Conservation (phyloP, 2,888 invertebrate genomes). For the Cenopis cana region DNA sequence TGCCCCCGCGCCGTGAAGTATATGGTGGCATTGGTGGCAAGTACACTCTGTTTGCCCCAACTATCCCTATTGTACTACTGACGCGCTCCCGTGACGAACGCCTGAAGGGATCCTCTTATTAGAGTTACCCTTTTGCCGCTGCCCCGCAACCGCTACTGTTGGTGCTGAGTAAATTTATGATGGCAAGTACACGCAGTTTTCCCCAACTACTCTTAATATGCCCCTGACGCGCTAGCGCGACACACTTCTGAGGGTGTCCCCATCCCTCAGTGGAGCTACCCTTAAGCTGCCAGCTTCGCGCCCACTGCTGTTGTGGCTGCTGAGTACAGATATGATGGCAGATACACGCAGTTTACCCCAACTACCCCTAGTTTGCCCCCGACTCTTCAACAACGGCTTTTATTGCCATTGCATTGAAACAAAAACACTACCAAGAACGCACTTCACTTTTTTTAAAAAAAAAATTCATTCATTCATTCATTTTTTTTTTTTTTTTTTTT, state of each 20-base stretch:
- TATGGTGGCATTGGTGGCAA: too few species aligned
- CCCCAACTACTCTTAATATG: too few species aligned
- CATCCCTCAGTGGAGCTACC: constrained; percentile 6
- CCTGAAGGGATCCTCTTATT: constrained; percentile 76
- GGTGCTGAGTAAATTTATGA: constrained; percentile 60
- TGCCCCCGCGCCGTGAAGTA: too few species aligned
- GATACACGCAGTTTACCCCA: too few species aligned
- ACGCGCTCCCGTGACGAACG: constrained; percentile 74
- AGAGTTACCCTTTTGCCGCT: constrained; percentile 64
- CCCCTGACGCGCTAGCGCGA: neutral
- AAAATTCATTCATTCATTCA: too few species aligned
- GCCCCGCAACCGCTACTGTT: constrained; percentile 61
- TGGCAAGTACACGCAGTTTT: too few species aligned
- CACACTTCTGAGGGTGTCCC: neutral
- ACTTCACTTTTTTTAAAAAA: too few species aligned
- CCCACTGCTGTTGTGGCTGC: constrained; percentile 59
- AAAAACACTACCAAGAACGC: too few species aligned
- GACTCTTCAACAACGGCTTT: too few species aligned
- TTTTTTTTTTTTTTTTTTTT: too few species aligned
- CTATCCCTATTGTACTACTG: constrained; percentile 83
- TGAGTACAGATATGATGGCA: constrained; percentile 49
- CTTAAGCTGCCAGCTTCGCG: constrained; percentile 55
- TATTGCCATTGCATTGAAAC: too few species aligned
- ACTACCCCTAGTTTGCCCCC: too few species aligned
- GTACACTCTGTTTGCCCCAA: constrained; percentile 86